Evolutionary conservation across 1,140 invertebrate genomes (phyloP).

Genomic region (Vanessa tameamea): DNA sequence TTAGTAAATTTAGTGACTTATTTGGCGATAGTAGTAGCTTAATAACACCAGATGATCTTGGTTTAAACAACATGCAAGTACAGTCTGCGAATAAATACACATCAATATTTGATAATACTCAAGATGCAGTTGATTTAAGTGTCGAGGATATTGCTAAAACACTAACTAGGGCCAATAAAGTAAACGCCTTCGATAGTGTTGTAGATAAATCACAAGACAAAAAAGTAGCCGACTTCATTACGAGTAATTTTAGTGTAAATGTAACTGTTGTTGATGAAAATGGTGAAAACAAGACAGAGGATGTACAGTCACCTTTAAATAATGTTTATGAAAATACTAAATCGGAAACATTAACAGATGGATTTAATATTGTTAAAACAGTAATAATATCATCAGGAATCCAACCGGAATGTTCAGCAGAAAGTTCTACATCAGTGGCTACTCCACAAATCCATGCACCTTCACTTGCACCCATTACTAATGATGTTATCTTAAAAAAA

Average conservation of each 20-base stretch:
- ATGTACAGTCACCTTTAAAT: constrained; percentile 12
- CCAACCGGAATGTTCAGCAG: constrained; percentile 43
- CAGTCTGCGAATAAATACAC: constrained; percentile 41
- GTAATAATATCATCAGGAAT: constrained; percentile 62
- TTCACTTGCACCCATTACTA: background rate
- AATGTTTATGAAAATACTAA: constrained; percentile 42
- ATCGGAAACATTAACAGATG: constrained; percentile 11
- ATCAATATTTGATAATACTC: constrained; percentile 62
- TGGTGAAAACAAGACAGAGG: constrained; percentile 5
- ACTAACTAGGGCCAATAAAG: constrained; percentile 10
- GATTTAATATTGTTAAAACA: constrained; percentile 49
- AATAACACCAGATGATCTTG: constrained; percentile 71
- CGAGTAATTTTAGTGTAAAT: background rate
- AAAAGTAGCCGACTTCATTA: background rate
- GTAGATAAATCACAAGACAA: background rate
- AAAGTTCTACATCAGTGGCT: background rate
- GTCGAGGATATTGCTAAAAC: constrained; percentile 36
- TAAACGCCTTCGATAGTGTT: constrained; percentile 4
- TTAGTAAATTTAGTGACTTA: constrained; percentile 64
- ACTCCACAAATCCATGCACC: background rate
- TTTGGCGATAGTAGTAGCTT: constrained; percentile 72
- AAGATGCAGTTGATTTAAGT: constrained; percentile 58
- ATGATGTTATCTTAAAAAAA: constrained; percentile 6
- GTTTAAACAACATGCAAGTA: constrained; percentile 38
- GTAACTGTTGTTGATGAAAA: constrained; percentile 11